Evolutionary conservation across 2,113 vertebrate species (phyloP).

Genomic region (Galbula dea): DNA sequence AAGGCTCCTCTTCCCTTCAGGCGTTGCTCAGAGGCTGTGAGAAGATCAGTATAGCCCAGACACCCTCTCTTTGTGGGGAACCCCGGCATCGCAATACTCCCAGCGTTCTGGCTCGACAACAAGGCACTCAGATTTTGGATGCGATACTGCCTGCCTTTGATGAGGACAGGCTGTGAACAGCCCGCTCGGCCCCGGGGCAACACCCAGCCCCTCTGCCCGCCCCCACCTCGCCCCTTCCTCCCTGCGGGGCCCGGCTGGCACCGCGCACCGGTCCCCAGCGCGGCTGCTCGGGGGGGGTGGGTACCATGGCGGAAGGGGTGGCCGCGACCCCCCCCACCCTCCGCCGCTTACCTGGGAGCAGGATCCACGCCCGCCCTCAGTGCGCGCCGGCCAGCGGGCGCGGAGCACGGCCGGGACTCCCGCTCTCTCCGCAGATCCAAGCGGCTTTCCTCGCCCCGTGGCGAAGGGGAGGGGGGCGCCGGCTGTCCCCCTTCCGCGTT

Average conservation of each 20-base stretch:
- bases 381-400: neutral
- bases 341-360: neutral
- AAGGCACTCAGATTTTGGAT: neutral
- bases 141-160: neutral
- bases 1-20: neutral
- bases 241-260: neutral
- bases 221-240: neutral
- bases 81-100: neutral
- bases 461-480: neutral
- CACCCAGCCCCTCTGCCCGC: neutral
- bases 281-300: neutral
- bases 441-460: neutral
- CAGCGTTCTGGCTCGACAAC: neutral
- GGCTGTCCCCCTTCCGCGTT: neutral
- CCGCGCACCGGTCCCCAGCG: neutral
- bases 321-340: neutral
- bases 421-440: neutral
- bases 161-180: neutral
- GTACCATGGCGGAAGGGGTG: neutral
- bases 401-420: neutral
- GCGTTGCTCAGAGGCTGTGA: neutral
- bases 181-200: neutral
- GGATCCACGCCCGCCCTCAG: neutral
- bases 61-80: neutral
- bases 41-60: neutral